Evolutionary conservation across 2,888 invertebrate species (phyloP).

Genomic region (Mimas tiliae): DNA sequence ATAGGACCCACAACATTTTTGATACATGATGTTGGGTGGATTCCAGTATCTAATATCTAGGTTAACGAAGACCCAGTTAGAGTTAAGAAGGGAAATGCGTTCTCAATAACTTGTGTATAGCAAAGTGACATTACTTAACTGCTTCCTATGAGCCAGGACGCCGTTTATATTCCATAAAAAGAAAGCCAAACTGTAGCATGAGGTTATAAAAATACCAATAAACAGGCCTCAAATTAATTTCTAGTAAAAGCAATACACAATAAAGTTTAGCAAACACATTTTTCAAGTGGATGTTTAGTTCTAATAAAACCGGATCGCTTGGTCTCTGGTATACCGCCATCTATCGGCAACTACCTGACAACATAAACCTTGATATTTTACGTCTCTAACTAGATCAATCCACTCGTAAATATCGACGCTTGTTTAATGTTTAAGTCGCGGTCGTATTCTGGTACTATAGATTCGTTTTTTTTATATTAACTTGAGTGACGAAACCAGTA

Average conservation of each 20-base stretch:
- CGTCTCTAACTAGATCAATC: conserved; percentile 42
- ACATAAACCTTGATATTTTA: conserved; percentile 42
- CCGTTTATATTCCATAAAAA: no score
- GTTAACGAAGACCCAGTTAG: no score
- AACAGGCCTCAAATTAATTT: background rate
- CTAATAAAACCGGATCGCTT: background rate
- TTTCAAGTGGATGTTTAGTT: conserved; percentile 7
- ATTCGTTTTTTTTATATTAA: background rate
- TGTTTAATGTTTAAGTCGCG: conserved; percentile 43
- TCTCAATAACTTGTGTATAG: no score
- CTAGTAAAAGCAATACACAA: background rate
- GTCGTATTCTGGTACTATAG: conserved; percentile 40
- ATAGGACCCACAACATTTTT: no score
- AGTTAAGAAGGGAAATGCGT: no score
- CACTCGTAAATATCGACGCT: conserved; percentile 52
- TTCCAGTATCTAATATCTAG: no score
- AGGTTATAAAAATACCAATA: background rate
- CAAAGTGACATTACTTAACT: no score
- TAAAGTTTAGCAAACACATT: background rate
- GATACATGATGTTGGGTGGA: no score
- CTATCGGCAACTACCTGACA: conserved; percentile 31
- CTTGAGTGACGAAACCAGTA: no score
- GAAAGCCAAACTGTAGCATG: background rate
- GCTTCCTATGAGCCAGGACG: no score
- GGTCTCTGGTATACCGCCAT: background rate